Percentiles rank a stretch among this genome's conserved stretches.
These are phyloP conservation scores for Craterocephalus amniculus DNA, from an alignment of 2,797 vertebrate species.

Conservation along the genomic window DNA sequence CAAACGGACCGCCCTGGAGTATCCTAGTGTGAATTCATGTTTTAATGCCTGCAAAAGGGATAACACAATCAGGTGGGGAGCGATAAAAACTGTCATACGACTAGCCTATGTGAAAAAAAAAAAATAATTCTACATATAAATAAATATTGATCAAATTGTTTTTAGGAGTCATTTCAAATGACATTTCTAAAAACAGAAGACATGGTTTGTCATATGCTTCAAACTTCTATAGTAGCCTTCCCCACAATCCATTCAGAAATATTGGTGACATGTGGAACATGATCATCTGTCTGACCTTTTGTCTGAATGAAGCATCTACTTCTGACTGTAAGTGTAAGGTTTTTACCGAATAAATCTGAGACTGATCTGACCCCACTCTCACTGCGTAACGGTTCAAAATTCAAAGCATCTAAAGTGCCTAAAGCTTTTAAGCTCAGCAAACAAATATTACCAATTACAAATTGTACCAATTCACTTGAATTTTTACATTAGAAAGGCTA, in stretches of 20 bases:
- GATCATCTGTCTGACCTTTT: neutral
- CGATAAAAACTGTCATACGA: no score
- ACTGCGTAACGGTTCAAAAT: neutral
- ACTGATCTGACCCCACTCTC: neutral
- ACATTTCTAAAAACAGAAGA: neutral
- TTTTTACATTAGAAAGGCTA: constrained; percentile 15
- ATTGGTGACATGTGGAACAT: neutral
- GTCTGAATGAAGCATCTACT: neutral
- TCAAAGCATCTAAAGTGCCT: neutral
- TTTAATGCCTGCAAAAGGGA: neutral
- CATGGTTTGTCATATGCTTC: neutral
- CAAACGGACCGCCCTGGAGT: no score
- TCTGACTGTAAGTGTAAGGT: neutral
- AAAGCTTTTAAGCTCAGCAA: neutral
- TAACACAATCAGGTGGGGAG: neutral
- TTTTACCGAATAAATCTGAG: neutral
- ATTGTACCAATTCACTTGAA: constrained; percentile 12
- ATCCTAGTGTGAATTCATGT: neutral
- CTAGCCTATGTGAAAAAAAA: no score
- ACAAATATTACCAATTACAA: constrained; percentile 5
- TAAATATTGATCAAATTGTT: neutral
- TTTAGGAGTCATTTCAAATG: no score
- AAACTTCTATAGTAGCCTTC: neutral
- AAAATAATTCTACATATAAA: neutral
- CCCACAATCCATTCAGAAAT: no score